Evolutionary conservation across 1,140 invertebrate genomes (phyloP).

Genomic region (Megalopta genalis): DNA sequence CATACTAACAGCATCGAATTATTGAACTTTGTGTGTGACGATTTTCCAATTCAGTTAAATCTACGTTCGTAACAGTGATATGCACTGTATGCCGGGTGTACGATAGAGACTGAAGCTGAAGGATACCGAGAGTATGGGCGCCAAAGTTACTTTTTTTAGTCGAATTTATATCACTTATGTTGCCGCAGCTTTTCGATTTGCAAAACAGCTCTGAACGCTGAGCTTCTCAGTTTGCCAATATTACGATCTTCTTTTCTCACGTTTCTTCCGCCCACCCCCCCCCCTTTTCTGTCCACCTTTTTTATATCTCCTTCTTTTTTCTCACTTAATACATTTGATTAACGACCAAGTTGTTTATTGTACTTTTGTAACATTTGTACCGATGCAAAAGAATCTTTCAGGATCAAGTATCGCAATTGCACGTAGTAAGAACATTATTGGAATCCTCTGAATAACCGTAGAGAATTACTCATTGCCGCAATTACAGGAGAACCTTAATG

Average conservation of each 20-base stretch:
- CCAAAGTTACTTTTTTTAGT: constrained; percentile 16
- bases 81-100: not conserved
- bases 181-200: constrained; percentile 31
- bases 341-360: constrained; percentile 4
- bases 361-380: too few species aligned
- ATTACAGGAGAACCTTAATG: constrained; percentile 57
- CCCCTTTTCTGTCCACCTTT: not conserved
- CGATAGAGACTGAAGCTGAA: not conserved
- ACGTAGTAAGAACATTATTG: constrained; percentile 15
- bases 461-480: constrained; percentile 2
- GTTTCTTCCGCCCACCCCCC: not conserved
- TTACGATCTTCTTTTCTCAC: constrained; percentile 1
- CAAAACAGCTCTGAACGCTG: constrained; percentile 25
- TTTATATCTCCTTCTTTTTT: constrained; percentile 25
- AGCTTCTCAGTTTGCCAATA: constrained; percentile 29
- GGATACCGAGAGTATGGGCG: constrained; percentile 10
- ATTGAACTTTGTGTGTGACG: constrained; percentile 32
- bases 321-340: not conserved
- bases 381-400: constrained; percentile 40
- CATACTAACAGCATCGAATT: constrained; percentile 43
- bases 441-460: not conserved
- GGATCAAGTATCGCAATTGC: constrained; percentile 69
- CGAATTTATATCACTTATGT: constrained; percentile 29
- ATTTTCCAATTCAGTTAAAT: not conserved
- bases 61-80: not conserved